A percentile compares a stretch with the other conserved stretches of the same genome.
Conservation (phyloP, 2,113 vertebrate species). For the Notarius lentiginosus region DNA sequence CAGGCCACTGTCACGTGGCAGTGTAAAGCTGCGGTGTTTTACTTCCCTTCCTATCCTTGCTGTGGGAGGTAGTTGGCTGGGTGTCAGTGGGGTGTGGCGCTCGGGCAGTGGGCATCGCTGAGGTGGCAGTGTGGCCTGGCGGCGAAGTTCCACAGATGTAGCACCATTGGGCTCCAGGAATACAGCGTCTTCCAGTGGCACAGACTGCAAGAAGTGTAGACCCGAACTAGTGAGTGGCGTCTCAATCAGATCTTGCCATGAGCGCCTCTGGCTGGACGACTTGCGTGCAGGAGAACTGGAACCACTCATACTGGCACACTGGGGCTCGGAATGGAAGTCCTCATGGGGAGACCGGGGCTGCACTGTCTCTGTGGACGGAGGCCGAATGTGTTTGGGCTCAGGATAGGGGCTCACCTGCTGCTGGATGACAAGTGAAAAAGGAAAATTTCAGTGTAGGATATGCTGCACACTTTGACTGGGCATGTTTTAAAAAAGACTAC, state of each 20-base stretch:
- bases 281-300: constrained; percentile 83
- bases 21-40: constrained; percentile 93
- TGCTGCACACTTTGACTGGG: not conserved
- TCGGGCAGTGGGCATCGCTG: constrained; percentile 90
- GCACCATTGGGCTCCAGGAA: constrained; percentile 76
- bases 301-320: constrained; percentile 70
- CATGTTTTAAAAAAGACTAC: not conserved
- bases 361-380: constrained; percentile 93
- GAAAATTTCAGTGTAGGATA: not conserved
- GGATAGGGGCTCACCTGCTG: constrained; percentile 89
- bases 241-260: constrained; percentile 97
- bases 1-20: constrained; percentile 92
- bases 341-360: constrained; percentile 93
- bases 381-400: constrained; percentile 89
- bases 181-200: constrained; percentile 86
- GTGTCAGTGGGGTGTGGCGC: constrained; percentile 83
- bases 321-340: constrained; percentile 82
- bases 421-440: constrained; percentile 11
- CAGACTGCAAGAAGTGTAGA: constrained; percentile 94
- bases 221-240: constrained; percentile 84
- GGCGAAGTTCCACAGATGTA: constrained; percentile 85
- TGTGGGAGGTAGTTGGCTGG: constrained; percentile 48
- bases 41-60: constrained; percentile 74
- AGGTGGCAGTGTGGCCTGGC: constrained; percentile 91
- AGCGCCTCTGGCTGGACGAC: constrained; percentile 85